Evolutionary conservation across 2,797 vertebrate species (phyloP), one percentile per base, ranked within the genome.

Genomic region (Enteromius viviparus): DNA sequence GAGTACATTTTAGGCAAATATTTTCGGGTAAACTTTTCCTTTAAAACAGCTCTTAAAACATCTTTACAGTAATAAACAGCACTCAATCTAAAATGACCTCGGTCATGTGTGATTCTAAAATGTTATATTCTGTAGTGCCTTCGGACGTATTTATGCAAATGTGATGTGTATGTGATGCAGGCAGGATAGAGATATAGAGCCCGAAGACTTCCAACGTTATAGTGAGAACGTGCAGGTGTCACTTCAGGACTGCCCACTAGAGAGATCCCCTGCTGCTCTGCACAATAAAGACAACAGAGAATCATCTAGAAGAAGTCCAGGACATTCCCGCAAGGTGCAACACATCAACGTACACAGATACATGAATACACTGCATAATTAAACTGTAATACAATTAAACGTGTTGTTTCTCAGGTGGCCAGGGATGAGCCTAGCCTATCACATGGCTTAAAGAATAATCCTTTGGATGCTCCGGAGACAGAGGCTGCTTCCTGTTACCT

Each of bases 171-270:
- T 81, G 58, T 68, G 49, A 89, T 85, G 23, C 75, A 99, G 98
- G 90, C 87, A 96, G 90, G 97, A 97, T 85, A 94, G 92, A 91
- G 97, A 99, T 88, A 96, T 98, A 85, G 97, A 98, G 87, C 95
- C 97, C 0, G 98, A 99, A 90, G 97, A 99, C 92, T 99, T 99
- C 90, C 98, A 98, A 89, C 95, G 90, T 74, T 99, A 98, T 84
- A 81, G 94, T n/a, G 96, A 97, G 84, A 98, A 97, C 76, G 92
- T 97, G 76, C 94, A 97, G 34, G 88, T 93, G 3, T 97, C 96
- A 40, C 93, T 99, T 51, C 95, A 97, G 87, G 97, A 97, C 85
- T 99, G 98, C 83, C 97, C 97, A 11, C 89, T 96, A 82, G 94
- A 98, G 89, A 92, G 89, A n/a, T 93, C 94, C 60, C 95, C 96